Base-by-base conservation (phyloP, 2,797 vertebrate genomes). In the Smutsia temminckii region DNA sequence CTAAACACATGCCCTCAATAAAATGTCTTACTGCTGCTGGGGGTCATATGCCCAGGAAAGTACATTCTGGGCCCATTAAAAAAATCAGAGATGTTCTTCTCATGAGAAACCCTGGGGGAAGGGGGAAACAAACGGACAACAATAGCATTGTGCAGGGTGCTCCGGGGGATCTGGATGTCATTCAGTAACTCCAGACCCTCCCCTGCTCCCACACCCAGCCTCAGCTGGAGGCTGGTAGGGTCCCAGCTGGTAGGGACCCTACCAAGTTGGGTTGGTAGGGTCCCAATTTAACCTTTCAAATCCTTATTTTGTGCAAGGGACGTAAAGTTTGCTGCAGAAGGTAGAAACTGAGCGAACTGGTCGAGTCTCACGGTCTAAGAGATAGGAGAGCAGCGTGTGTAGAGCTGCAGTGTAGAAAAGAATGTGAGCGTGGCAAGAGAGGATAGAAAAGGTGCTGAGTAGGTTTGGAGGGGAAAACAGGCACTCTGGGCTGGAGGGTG, bases 401-500 rank as follows among this genome's bases (percentile, higher is more conserved):
- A 29, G 32, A 55, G 25, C 17, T 20, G 18, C 29, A 27, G 14
- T 32, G 25, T 5, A 16, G 20, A 27, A 29, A 46, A 40, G 40
- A 16, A 46, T 7, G 29, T 1, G 0, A 18, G 63, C 34, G 1
- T 12, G 51, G 57, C n/a, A 23, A 68, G n/a, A n/a, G 37, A 77
- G 14, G 18, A 37, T 9, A 0, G 4, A n/a, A 5, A 6, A 4
- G 27, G 23, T n/a, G 7, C 46, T 37, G 1, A 32, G 34, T 5
- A 13, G 61, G 29, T 20, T 37, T 27, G 42, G 53, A 61, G 72
- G 1, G 59, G 49, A 17, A 46, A n/a, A 20, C 49, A 20, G 3
- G 32, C 37, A 37, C 17, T 3, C 10, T 79, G 59, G 7, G 0
- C 20, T 68, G 72, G 29, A 27, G 37, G 74, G 80, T 12, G 57